Percentiles rank a stretch among this genome's conserved stretches.
Conservation (phyloP, 2,113 vertebrate genomes). For the Terrapene triunguis region DNA sequence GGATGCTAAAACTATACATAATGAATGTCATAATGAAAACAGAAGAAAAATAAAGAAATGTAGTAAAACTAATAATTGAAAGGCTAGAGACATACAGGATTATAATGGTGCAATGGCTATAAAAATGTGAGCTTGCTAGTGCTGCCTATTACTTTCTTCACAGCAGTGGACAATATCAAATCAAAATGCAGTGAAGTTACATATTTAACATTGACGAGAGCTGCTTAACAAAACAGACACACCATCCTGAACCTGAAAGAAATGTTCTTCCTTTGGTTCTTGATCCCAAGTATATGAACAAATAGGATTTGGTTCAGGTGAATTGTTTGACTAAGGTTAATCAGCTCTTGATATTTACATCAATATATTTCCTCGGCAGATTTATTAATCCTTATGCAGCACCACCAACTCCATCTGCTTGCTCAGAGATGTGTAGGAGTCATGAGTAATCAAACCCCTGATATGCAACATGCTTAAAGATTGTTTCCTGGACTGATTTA, state of each 20-base stretch:
- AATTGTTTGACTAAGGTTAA: conserved; percentile 13
- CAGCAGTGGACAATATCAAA: conserved; percentile 10
- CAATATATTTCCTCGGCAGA: neutral
- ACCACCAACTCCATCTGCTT: conserved; percentile 1
- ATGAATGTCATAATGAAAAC: neutral
- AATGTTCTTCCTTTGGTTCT: neutral
- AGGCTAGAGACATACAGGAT: neutral
- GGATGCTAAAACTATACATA: neutral
- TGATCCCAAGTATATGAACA: neutral
- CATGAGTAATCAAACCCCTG: neutral
- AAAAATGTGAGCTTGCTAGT: neutral
- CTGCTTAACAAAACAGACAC: neutral
- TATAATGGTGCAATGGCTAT: neutral
- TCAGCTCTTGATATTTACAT: neutral
- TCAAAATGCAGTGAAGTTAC: neutral
- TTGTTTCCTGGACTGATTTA: neutral
- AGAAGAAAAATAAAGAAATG: neutral
- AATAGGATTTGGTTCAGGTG: neutral
- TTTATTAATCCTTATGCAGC: neutral
- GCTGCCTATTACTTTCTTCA: neutral
- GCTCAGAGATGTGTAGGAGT: neutral
- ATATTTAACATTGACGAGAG: neutral
- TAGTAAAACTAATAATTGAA: neutral
- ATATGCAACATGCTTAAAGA: neutral
- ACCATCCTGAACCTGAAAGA: neutral